Percentiles rank a stretch among this genome's conserved stretches.
phyloP scores from a whole-genome alignment of 2,113 vertebrate species.

The Petrocephalus microphthalmus region DNA sequence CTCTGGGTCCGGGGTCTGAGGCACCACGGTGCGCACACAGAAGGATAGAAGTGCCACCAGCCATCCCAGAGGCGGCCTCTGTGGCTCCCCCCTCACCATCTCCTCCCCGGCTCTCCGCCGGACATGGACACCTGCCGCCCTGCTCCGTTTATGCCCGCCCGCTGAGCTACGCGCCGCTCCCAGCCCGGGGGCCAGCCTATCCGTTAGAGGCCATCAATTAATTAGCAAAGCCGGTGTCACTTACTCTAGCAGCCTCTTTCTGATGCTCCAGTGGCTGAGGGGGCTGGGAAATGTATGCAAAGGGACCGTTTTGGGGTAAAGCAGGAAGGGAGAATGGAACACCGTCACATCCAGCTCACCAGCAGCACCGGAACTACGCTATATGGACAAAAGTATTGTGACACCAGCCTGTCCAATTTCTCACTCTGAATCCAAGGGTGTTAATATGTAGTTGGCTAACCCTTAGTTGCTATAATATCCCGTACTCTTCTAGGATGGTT shows the following conservation, averaged over 20 bases:
- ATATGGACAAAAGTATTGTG: neutral
- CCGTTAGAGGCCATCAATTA: conserved; percentile 63
- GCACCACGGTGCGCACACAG: conserved; percentile 52
- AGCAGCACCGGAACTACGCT: neutral
- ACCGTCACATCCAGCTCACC: neutral
- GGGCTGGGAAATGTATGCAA: conserved; percentile 30
- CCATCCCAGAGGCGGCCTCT: conserved; percentile 43
- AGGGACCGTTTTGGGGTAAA: neutral
- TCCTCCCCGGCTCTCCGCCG: conserved; percentile 42
- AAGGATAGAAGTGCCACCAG: conserved; percentile 57
- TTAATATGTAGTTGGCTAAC: neutral
- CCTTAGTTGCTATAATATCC: neutral
- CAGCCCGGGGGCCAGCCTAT: conserved; percentile 33
- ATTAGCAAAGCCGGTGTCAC: conserved; percentile 64
- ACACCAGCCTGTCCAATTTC: neutral
- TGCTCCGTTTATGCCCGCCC: conserved; percentile 24
- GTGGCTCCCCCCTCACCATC: conserved; percentile 55
- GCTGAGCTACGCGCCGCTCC: neutral
- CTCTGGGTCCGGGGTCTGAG: conserved; percentile 68
- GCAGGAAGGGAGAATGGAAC: neutral
- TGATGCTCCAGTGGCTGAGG: conserved; percentile 28
- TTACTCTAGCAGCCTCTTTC: conserved; percentile 50
- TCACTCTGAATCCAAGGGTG: neutral
- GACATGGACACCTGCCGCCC: conserved; percentile 27
- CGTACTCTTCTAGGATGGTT: neutral